Evolutionary conservation across 2,888 invertebrate genomes (phyloP).

Genomic region (Adineta ricciae): DNA sequence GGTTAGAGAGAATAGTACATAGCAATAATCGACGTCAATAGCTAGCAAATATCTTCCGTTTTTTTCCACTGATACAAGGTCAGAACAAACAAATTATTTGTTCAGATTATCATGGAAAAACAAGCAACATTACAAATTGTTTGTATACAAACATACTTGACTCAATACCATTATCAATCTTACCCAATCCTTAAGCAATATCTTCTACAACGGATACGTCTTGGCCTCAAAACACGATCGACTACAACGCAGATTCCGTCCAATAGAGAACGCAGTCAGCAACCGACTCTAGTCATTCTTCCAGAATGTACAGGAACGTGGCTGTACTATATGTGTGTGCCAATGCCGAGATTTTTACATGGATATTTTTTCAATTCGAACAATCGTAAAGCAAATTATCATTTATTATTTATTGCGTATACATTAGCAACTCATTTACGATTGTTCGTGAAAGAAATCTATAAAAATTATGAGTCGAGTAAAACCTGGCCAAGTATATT

Average conservation of each 20-base stretch:
- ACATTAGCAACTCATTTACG: neutral
- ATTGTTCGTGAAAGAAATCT: neutral
- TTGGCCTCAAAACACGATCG: neutral
- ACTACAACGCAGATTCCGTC: neutral
- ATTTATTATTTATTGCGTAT: neutral
- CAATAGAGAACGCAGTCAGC: neutral
- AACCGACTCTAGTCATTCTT: neutral
- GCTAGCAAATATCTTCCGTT: neutral
- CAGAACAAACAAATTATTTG: neutral
- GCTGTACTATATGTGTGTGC: neutral
- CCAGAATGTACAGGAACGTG: neutral
- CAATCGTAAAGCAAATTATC: neutral
- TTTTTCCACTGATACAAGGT: neutral
- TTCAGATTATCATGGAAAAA: neutral
- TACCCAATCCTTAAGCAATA: neutral
- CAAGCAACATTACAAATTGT: neutral
- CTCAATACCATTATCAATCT: constrained; percentile 19
- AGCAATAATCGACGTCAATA: neutral
- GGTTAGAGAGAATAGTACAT: neutral
- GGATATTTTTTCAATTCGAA: neutral
- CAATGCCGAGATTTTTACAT: neutral
- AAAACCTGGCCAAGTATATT: neutral
- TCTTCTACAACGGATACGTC: neutral
- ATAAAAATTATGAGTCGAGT: neutral
- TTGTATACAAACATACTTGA: neutral